Percentiles rank a stretch among this genome's conserved stretches.
Conservation (phyloP, 2,797 vertebrate genomes). For the Pseudochromis fuscus region DNA sequence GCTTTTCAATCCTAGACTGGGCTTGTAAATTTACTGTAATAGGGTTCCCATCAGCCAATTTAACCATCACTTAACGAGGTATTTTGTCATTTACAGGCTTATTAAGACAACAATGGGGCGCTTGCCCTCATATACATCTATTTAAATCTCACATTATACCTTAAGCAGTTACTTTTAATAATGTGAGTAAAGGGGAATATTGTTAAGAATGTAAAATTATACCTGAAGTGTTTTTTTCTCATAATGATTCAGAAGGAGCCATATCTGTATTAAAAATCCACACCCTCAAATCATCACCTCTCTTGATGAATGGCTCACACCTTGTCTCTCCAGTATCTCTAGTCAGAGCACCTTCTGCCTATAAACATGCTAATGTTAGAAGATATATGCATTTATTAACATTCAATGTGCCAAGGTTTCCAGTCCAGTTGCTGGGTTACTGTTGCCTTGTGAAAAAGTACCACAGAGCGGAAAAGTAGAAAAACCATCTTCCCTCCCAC, state of each 20-base stretch:
- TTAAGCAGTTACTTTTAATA: not conserved
- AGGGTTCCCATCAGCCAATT: constrained; percentile 22
- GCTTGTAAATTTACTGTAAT: constrained; percentile 1
- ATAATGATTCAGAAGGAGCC: constrained; percentile 7
- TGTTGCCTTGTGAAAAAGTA: constrained; percentile 79
- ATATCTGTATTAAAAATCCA: not conserved
- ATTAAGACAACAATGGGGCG: constrained; percentile 17
- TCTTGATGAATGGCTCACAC: constrained; percentile 4
- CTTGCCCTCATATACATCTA: not conserved
- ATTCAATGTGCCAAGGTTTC: constrained; percentile 57
- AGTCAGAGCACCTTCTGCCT: constrained; percentile 8
- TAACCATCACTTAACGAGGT: constrained; percentile 16
- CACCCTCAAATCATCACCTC: constrained; percentile 42
- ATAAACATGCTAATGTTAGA: constrained; percentile 40
- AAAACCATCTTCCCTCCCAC: constrained; percentile 34
- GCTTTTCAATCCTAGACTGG: constrained; percentile 17
- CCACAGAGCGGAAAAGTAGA: constrained; percentile 47
- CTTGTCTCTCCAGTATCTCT: constrained; percentile 12
- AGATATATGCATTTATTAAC: constrained; percentile 65
- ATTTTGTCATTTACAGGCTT: constrained; percentile 27
- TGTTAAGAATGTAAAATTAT: not conserved
- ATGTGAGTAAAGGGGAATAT: fast-evolving
- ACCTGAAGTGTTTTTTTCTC: not conserved
- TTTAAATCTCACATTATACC: not conserved
- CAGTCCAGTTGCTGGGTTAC: constrained; percentile 87